Evolutionary conservation across 2,113 vertebrate species (phyloP).

Genomic region (Bubo blakistoni): DNA sequence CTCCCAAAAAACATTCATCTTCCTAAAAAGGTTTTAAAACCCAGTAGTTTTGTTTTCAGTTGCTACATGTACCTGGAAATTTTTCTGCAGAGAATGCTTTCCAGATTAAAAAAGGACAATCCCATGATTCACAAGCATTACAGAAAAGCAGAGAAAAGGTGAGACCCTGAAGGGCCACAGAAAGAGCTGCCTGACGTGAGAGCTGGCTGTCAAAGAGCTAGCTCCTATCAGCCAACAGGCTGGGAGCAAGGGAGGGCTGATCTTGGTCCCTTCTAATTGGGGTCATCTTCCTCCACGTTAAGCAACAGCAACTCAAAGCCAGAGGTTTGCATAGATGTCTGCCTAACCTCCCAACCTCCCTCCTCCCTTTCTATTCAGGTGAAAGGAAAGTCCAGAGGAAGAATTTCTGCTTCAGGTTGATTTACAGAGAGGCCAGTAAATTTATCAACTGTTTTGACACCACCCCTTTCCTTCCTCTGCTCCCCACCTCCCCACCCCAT

Average conservation of each 20-base stretch:
- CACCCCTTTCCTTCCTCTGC: constrained; percentile 31
- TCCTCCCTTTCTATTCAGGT: constrained; percentile 65
- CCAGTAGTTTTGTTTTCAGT: not conserved
- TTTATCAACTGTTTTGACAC: constrained; percentile 58
- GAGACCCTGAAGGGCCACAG: not conserved
- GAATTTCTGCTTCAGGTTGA: constrained; percentile 64
- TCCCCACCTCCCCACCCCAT: not conserved
- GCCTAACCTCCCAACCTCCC: constrained; percentile 3
- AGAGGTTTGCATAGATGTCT: not conserved
- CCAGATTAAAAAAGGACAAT: not conserved
- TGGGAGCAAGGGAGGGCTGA: not conserved
- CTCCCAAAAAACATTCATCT: not conserved
- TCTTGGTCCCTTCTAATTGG: not conserved
- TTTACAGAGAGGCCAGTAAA: constrained; percentile 67
- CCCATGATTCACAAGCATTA: not conserved
- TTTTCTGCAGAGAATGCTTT: not conserved
- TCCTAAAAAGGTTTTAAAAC: not conserved
- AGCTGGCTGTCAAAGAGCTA: not conserved
- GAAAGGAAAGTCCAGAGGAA: constrained; percentile 62
- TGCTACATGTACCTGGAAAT: not conserved
- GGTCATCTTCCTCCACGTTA: not conserved
- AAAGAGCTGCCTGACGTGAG: not conserved
- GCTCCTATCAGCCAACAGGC: not conserved
- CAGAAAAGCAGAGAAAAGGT: not conserved
- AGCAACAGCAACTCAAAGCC: not conserved